These are phyloP conservation scores for Willisornis vidua DNA, from an alignment of 2,113 vertebrate genomes.

Conservation along the genomic window DNA sequence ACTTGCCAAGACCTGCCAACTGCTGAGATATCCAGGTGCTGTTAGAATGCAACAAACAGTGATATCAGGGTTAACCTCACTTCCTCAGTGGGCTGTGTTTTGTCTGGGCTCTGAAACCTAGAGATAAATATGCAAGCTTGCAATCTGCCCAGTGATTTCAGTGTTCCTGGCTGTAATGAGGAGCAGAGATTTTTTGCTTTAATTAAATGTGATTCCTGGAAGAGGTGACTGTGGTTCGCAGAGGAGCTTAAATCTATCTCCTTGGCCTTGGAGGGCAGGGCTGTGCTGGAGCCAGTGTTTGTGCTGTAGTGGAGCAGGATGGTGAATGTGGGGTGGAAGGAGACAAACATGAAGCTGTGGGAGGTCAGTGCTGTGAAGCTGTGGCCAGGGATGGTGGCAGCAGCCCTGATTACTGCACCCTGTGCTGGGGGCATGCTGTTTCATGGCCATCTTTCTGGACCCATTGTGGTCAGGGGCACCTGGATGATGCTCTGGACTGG, in stretches of 20 bases:
- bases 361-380: not conserved
- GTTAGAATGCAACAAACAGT: not conserved
- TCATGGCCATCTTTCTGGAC: not conserved
- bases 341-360: fast-evolving
- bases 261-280: not conserved
- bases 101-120: slow-evolving; percentile 51
- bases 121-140: slow-evolving; percentile 48
- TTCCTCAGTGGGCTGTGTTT: slow-evolving; percentile 33
- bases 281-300: not conserved
- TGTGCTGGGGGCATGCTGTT: not conserved
- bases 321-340: not conserved
- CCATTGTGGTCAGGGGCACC: not conserved
- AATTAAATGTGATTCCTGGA: slow-evolving; percentile 28
- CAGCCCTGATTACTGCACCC: not conserved
- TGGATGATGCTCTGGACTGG: not conserved
- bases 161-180: slow-evolving; percentile 32
- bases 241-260: not conserved
- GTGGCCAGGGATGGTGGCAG: not conserved
- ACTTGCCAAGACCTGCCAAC: not conserved
- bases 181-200: slow-evolving; percentile 10
- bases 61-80: not conserved
- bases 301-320: not conserved
- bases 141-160: slow-evolving; percentile 38
- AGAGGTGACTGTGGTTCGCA: not conserved
- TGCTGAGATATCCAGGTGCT: not conserved